phyloP scores from a whole-genome alignment of 2,797 vertebrate genomes.

The Phylloscopus collybita region DNA sequence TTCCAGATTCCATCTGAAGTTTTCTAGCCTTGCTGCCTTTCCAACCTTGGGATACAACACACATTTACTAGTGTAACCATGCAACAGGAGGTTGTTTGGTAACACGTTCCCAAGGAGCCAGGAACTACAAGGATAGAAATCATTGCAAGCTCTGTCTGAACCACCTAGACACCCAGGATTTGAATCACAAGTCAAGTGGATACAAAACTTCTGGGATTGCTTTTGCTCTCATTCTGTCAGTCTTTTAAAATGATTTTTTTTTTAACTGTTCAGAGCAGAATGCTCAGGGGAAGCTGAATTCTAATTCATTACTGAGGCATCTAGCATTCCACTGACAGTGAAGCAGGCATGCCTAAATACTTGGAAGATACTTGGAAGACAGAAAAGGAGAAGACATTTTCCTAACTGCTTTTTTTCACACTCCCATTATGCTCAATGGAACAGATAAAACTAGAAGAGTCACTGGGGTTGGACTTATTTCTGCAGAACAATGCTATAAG shows the following conservation, averaged over 20 bases:
- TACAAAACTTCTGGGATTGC: slow-evolving; percentile 40
- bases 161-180: neutral
- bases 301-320: slow-evolving; percentile 18
- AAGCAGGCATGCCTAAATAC: neutral
- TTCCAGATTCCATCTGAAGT: neutral
- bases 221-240: slow-evolving; percentile 46
- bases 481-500: neutral
- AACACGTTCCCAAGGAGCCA: neutral
- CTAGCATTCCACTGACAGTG: neutral
- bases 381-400: slow-evolving; percentile 17
- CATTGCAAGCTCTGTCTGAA: slow-evolving; percentile 7
- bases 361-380: neutral
- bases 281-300: slow-evolving; percentile 25
- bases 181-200: neutral
- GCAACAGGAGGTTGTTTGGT: neutral
- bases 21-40: neutral
- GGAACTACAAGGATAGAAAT: slow-evolving; percentile 16
- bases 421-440: neutral
- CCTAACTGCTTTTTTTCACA: neutral
- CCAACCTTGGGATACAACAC: neutral
- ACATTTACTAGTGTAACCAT: neutral
- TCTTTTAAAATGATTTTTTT: neutral
- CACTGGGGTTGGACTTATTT: neutral
- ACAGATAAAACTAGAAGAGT: neutral
- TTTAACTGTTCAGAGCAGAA: neutral